phyloP scores from a whole-genome alignment of 1,140 invertebrate species.

The Cydia pomonella region DNA sequence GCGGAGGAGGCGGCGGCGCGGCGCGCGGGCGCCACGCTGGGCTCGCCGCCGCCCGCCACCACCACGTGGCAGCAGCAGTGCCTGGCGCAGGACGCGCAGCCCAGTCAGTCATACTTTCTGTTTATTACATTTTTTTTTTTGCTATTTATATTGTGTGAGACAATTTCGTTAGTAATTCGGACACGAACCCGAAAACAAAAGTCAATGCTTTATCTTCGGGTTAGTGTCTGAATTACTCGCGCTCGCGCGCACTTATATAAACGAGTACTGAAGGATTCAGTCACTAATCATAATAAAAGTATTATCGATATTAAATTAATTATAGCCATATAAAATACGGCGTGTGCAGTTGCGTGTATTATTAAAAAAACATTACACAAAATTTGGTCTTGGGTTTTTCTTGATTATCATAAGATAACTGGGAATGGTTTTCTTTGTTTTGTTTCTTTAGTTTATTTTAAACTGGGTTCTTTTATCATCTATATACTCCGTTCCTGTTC shows the following conservation, averaged over 20 bases:
- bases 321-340: too few relatives aligned
- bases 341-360: too few relatives aligned
- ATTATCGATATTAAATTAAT: too few relatives aligned
- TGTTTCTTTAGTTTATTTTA: neutral
- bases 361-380: too few relatives aligned
- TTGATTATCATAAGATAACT: neutral
- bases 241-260: too few relatives aligned
- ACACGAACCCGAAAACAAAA: too few relatives aligned
- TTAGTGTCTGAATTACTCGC: too few relatives aligned
- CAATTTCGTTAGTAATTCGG: too few relatives aligned
- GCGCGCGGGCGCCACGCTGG: constrained; percentile 59
- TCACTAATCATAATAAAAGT: too few relatives aligned
- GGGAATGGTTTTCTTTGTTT: neutral
- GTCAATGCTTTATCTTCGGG: too few relatives aligned
- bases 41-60: constrained; percentile 84
- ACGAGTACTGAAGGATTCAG: too few relatives aligned
- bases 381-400: neutral
- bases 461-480: neutral
- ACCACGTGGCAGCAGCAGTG: constrained; percentile 94
- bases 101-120: constrained; percentile 58
- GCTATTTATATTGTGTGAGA: too few relatives aligned
- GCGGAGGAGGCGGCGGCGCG: constrained; percentile 47
- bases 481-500: neutral
- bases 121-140: neutral
- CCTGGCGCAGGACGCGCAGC: constrained; percentile 69